Base-by-base conservation (phyloP, 2,113 vertebrate genomes). In the Pyrgilauda ruficollis region DNA sequence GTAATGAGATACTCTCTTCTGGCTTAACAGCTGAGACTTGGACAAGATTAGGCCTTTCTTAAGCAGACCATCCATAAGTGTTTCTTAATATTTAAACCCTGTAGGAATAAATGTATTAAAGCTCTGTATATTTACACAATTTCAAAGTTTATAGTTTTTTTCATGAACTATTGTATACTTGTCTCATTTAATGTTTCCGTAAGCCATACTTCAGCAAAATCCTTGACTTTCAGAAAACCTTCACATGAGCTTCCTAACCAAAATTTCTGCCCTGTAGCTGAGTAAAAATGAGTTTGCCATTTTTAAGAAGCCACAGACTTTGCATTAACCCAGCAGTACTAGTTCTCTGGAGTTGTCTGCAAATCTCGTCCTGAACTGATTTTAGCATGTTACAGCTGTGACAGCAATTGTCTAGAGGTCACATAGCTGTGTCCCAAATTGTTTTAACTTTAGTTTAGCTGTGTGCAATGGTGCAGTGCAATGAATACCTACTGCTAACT, bases 41-140 rank as follows among this genome's bases (percentile, higher is more conserved):
- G 47, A 43, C 35, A 91, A 89, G 43, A 93, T 84, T 74, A 84
- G 52, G 31, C 37, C 52, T 76, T 83, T 87, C n/a, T 66, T 37
- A 81, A 58, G 41, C 8, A 80, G 59, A 62, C 8, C 31, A 53
- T 11, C 3, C 26, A 2, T 39, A 62, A 84, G 10, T 17, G 13
- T 63, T 80, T 50, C 33, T 63, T 70, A 77, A 43, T 70, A 72
- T 74, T 59, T 80, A 89, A 95, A 43, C 3, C 2, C 50, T 47
- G 63, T 4, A 88, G 15, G 26, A 92, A 72, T 43, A 83, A 72
- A 10, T 8, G 27, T 72, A 62, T 73, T 72, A 73, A 92, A 85
- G 11, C 8, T 58, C 9, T 58, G 4, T 52, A 19, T 76, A 56
- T 86, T 80, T 76, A 58, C 17, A 73, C 3, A 31, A 33, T 83